A percentile compares a stretch with the other conserved stretches of the same genome.
Evolutionary conservation across 2,888 invertebrate species (phyloP).

Genomic region (Papilio protenor): DNA sequence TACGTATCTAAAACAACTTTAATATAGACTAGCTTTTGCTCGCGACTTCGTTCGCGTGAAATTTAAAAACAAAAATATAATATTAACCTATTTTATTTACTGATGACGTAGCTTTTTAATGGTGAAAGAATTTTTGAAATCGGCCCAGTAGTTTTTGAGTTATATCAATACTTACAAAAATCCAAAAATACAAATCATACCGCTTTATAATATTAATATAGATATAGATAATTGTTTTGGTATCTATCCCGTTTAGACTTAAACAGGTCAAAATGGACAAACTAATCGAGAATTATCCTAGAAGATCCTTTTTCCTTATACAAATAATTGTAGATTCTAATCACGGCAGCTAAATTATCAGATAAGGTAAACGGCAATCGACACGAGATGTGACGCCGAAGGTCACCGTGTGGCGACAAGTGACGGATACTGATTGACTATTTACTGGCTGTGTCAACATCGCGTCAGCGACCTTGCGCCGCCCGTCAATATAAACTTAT

Average conservation of each 20-base stretch:
- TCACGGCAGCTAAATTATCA: constrained; percentile 21
- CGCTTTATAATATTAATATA: too few relatives aligned
- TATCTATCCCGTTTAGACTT: neutral
- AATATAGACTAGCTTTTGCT: too few relatives aligned
- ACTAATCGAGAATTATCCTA: neutral
- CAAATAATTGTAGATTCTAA: constrained; percentile 18
- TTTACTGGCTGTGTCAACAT: constrained; percentile 65
- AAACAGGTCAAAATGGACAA: neutral
- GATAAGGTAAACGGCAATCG: constrained; percentile 41
- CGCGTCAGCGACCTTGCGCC: constrained; percentile 61
- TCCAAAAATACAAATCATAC: too few relatives aligned
- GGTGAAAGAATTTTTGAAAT: too few relatives aligned
- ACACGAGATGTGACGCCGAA: constrained; percentile 53
- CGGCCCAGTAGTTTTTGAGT: too few relatives aligned
- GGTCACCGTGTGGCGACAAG: constrained; percentile 48
- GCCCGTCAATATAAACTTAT: constrained; percentile 11
- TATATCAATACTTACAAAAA: too few relatives aligned
- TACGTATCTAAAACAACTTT: neutral
- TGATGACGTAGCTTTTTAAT: too few relatives aligned
- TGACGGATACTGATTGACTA: constrained; percentile 34
- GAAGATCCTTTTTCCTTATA: neutral
- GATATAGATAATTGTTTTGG: constrained; percentile 1
- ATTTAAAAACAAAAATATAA: too few relatives aligned
- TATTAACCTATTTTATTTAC: too few relatives aligned
- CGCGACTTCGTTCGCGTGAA: too few relatives aligned